Conservation (phyloP, 1,140 invertebrate species). For the Drosophila teissieri region DNA sequence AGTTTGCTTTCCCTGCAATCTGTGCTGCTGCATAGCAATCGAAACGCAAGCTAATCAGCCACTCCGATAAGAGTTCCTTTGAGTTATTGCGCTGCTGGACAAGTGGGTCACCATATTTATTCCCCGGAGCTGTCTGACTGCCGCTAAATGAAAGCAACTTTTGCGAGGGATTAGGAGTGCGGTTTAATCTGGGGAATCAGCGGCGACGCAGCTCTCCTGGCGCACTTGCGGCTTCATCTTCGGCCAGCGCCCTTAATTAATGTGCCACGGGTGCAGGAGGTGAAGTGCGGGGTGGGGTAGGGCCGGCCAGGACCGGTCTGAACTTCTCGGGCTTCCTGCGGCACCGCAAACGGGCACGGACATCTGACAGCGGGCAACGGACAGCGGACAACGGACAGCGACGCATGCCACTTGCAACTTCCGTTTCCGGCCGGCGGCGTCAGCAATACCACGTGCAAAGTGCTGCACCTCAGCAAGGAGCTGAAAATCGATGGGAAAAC, state of each 20-base stretch:
- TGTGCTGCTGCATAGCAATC: no score
- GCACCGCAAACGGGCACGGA: constrained; percentile 11
- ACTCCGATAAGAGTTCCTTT: no score
- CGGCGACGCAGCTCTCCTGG: not conserved
- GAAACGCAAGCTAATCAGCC: no score
- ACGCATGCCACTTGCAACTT: constrained; percentile 76
- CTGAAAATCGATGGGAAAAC: constrained; percentile 59
- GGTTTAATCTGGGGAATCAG: constrained; percentile 36
- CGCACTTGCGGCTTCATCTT: constrained; percentile 26
- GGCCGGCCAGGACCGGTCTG: no score
- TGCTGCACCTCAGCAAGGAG: constrained; percentile 38
- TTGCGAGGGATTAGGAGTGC: constrained; percentile 16
- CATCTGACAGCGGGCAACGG: constrained; percentile 30
- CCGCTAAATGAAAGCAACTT: constrained; percentile 13
- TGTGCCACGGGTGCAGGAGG: constrained; percentile 17
- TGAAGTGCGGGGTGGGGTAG: not conserved
- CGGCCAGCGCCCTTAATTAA: constrained; percentile 51
- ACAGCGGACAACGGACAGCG: constrained; percentile 40
- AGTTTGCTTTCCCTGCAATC: not conserved
- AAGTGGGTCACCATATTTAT: constrained; percentile 36
- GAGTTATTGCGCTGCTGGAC: not conserved
- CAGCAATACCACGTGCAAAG: constrained; percentile 25
- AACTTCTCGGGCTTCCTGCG: constrained; percentile 6
- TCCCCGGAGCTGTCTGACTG: constrained; percentile 3
- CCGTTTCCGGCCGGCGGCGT: constrained; percentile 56